These are phyloP conservation scores for Promerops cafer DNA, from an alignment of 2,113 vertebrate genomes.

Conservation along the genomic window DNA sequence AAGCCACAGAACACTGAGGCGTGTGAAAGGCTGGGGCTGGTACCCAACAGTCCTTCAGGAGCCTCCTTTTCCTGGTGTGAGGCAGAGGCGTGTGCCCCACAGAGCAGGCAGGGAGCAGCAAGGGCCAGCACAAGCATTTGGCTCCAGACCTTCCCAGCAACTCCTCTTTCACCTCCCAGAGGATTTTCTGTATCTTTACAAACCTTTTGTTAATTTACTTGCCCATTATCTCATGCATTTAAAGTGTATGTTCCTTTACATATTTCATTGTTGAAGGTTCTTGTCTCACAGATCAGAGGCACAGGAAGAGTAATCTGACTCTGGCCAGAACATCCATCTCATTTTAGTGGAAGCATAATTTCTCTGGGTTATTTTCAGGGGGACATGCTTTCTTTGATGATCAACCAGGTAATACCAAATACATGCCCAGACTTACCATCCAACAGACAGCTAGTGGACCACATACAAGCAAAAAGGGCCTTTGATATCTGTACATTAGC, in stretches of 20 bases:
- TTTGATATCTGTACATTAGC: neutral
- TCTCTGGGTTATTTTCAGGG: neutral
- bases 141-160: neutral
- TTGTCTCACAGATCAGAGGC: neutral
- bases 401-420: neutral
- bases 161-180: neutral
- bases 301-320: neutral
- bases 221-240: neutral
- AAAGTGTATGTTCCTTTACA: neutral
- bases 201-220: neutral
- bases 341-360: neutral
- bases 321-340: neutral
- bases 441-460: neutral
- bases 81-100: rapidly evolving
- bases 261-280: neutral
- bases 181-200: neutral
- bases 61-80: neutral
- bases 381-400: neutral
- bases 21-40: neutral
- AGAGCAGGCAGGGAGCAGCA: neutral
- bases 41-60: neutral
- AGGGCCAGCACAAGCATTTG: neutral
- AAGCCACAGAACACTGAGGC: neutral
- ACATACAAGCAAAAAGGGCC: neutral
- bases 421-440: neutral